Evolutionary conservation across 2,888 invertebrate genomes (phyloP).

Genomic region (Rhamnusium bicolor): DNA sequence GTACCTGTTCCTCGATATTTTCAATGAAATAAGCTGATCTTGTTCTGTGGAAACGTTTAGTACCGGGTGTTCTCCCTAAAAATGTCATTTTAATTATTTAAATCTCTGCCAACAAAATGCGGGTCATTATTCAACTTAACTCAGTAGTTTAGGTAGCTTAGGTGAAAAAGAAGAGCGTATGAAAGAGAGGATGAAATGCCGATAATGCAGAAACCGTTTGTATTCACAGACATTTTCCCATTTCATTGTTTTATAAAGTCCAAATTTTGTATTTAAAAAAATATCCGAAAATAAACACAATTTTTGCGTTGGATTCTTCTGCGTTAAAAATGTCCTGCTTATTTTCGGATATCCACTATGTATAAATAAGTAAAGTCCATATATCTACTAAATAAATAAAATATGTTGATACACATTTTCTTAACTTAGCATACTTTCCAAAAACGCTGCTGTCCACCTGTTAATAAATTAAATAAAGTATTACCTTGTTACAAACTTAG

Average conservation of each 20-base stretch:
- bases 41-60: constrained; percentile 29
- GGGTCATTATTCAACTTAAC: constrained; percentile 60
- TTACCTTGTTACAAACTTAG: constrained; percentile 63
- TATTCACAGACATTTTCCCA: constrained; percentile 35
- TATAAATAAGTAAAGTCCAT: constrained; percentile 39
- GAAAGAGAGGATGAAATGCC: constrained; percentile 29
- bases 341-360: constrained; percentile 7
- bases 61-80: constrained; percentile 54
- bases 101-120: constrained; percentile 69
- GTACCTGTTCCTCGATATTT: no score
- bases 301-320: not conserved
- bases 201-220: constrained; percentile 33
- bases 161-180: constrained; percentile 48
- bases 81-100: constrained; percentile 50
- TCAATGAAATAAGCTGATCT: not conserved
- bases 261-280: constrained; percentile 55
- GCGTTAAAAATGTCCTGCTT: constrained; percentile 6
- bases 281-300: constrained; percentile 47
- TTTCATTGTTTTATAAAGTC: constrained; percentile 44
- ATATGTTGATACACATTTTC: constrained; percentile 59
- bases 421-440: constrained; percentile 51
- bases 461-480: constrained; percentile 60
- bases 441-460: constrained; percentile 62
- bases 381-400: constrained; percentile 38
- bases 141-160: constrained; percentile 62